Base-by-base conservation (phyloP, 2,888 invertebrate species). In the Agonopterix subpropinquella region DNA sequence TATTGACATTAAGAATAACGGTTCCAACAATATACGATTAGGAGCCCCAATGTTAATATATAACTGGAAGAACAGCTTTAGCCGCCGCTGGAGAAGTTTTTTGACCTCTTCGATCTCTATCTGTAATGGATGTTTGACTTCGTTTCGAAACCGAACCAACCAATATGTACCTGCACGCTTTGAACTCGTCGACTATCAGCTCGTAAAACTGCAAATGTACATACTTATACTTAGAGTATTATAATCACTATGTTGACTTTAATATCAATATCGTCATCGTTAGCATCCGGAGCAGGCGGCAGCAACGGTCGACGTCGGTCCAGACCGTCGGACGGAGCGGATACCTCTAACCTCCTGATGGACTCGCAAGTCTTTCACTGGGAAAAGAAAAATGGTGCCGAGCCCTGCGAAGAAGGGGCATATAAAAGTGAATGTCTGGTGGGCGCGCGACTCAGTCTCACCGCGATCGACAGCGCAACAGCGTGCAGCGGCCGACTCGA, bases 391-490 rank as follows among this genome's bases (percentile, higher is more conserved):
- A 72, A 65, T 60, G 56, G 56, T 59, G 61, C 57, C 53, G 54
- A 58, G 63, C 65, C 73, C 66, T 64, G 57, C 60, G 65, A 78
- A 28, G 80, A 61, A 78, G 80, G 82, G 80, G 81, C 64, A 66
- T 85, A 86, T 86, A 86, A 78, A 83, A 83, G 83, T 68, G 81
- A 70, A 68, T 56, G 84, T 61, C 56, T 54, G 59, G 64, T 64
- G 60, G 59, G 67, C 74, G 80, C 74, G 77, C 77, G 80, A 72
- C 64, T 81, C 86, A 86, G 84, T 86, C 74, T 76, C 65, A 67
- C 65, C 70, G 74, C 74, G 70, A 56, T 70, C 71, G 62, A 70
- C 67, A 60, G 57, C 60, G 66, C 53, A 68, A 64, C 68, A 68
- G 61, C 69, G 68, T 61, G 65, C 68, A 68, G 61, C 69, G 68